A percentile compares a stretch with the other conserved stretches of the same genome.
Conservation (phyloP, 2,888 invertebrate genomes). For the Drosophila neutralis region DNA sequence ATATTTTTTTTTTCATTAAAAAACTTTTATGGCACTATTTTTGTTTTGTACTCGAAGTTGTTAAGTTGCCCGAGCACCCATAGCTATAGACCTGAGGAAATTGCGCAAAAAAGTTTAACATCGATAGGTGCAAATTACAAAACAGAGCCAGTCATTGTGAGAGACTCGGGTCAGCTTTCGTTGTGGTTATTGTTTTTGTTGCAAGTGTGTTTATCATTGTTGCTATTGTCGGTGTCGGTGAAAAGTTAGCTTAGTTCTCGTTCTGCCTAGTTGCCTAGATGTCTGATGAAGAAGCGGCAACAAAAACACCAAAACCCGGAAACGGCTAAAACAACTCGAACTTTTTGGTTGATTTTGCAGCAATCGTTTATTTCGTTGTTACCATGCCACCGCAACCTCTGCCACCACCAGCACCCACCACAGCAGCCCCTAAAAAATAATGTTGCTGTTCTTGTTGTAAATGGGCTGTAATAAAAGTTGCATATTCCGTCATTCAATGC, state of each 20-base stretch:
- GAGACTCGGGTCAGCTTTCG: conserved; percentile 22
- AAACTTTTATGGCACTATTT: conserved; percentile 54
- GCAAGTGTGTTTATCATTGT: conserved; percentile 33
- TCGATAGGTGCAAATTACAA: conserved; percentile 82
- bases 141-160: conserved; percentile 66
- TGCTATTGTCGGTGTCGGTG: conserved; percentile 37
- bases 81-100: conserved; percentile 34
- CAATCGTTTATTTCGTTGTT: conserved; percentile 20
- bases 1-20: conserved; percentile 53
- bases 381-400: neutral
- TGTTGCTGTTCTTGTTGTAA: neutral
- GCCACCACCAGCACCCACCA: too few relatives aligned
- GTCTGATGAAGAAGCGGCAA: conserved; percentile 35
- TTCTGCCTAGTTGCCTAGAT: conserved; percentile 10
- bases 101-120: conserved; percentile 65
- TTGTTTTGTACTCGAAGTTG: conserved; percentile 22
- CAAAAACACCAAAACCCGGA: conserved; percentile 30
- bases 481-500: neutral
- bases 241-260: conserved; percentile 30
- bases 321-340: conserved; percentile 38
- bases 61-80: conserved; percentile 11
- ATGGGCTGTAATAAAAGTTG: neutral
- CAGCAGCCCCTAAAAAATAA: neutral
- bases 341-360: conserved; percentile 49
- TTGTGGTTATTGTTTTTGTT: conserved; percentile 25